A percentile compares a stretch with the other conserved stretches of the same genome.
Evolutionary conservation across 2,888 invertebrate genomes (phyloP).

Genomic region (Sesia apiformis): DNA sequence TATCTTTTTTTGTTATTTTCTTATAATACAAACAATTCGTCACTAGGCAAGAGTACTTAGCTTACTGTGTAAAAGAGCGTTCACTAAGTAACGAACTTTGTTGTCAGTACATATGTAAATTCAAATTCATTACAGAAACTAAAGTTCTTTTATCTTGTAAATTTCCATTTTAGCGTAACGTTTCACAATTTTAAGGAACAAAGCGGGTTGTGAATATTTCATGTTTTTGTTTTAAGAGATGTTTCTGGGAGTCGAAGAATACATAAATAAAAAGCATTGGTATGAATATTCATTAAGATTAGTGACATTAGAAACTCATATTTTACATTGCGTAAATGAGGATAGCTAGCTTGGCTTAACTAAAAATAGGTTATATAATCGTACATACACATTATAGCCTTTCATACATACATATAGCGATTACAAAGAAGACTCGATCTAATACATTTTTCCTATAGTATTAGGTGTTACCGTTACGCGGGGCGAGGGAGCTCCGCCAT

Average conservation of each 20-base stretch:
- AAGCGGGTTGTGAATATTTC: slow-evolving; percentile 57
- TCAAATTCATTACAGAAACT: slow-evolving; percentile 29
- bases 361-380: too few relatives aligned
- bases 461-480: too few relatives aligned
- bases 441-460: too few relatives aligned
- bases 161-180: slow-evolving; percentile 45
- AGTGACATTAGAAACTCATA: too few relatives aligned
- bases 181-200: slow-evolving; percentile 49
- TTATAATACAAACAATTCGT: too few relatives aligned
- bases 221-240: slow-evolving; percentile 42
- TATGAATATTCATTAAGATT: slow-evolving; percentile 41
- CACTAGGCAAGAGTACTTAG: not conserved
- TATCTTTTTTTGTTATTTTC: too few relatives aligned
- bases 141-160: slow-evolving; percentile 52
- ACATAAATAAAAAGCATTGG: slow-evolving; percentile 36
- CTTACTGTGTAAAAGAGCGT: not conserved
- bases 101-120: slow-evolving; percentile 9
- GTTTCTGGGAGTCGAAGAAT: slow-evolving; percentile 38
- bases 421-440: too few relatives aligned
- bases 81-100: not conserved
- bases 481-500: too few relatives aligned
- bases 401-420: too few relatives aligned
- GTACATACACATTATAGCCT: too few relatives aligned
- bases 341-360: too few relatives aligned
- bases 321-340: too few relatives aligned